Percentiles rank a stretch among this genome's conserved stretches.
Conservation (phyloP, 2,113 vertebrate genomes). For the Recurvirostra avosetta region DNA sequence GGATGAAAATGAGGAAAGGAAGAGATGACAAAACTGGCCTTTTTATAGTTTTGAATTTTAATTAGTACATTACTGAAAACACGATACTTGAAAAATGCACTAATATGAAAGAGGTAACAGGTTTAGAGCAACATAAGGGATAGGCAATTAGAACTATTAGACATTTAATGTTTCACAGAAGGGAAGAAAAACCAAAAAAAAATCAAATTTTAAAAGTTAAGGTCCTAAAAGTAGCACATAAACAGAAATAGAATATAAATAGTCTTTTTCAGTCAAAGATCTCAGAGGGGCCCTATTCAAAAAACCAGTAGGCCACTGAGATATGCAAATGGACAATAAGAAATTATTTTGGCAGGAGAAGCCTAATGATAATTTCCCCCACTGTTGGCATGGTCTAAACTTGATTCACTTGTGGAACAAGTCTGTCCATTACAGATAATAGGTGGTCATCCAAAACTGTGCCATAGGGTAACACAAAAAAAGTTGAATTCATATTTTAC, state of each 20-base stretch:
- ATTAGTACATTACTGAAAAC: background rate
- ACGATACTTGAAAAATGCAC: background rate
- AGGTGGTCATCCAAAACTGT: background rate
- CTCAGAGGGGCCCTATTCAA: background rate
- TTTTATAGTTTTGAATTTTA: background rate
- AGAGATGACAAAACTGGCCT: background rate
- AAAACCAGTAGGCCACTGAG: background rate
- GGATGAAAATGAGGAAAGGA: background rate
- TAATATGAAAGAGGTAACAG: background rate
- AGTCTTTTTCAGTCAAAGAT: background rate
- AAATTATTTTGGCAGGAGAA: background rate
- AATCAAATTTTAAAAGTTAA: background rate
- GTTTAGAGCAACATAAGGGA: background rate
- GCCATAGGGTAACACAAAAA: background rate
- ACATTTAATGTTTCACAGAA: background rate
- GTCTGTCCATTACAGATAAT: background rate
- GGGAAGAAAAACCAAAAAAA: background rate
- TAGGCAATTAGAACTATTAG: background rate
- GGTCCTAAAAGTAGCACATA: background rate
- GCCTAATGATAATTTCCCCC: background rate
- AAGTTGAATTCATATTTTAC: background rate
- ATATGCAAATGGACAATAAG: background rate
- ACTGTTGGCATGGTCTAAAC: background rate
- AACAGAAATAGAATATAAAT: background rate
- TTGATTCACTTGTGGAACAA: background rate